Conservation (phyloP, 2,113 vertebrate genomes). For the Chiloscyllium plagiosum region DNA sequence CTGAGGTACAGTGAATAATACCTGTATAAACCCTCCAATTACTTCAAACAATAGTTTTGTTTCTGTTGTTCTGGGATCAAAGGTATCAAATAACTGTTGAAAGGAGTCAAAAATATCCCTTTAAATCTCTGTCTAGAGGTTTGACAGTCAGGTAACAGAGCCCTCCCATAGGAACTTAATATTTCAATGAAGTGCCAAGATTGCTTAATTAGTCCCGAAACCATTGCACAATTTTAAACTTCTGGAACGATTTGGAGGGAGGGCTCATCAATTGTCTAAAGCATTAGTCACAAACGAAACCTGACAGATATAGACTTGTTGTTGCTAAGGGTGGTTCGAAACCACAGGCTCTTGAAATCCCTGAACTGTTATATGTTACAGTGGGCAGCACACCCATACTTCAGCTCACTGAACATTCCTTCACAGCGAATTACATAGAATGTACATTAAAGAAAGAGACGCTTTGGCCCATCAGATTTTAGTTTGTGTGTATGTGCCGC, state of each 20-base stretch:
- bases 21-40: not conserved
- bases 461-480: not conserved
- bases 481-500: not conserved
- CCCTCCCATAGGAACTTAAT: conserved; percentile 20
- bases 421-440: not conserved
- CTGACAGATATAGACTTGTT: conserved; percentile 22
- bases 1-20: not conserved
- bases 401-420: not conserved
- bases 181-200: conserved; percentile 17
- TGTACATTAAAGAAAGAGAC: not conserved
- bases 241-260: conserved; percentile 18
- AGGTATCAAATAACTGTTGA: not conserved
- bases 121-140: not conserved
- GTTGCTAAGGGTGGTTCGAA: conserved; percentile 26
- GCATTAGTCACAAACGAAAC: conserved; percentile 30
- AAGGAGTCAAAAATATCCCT: not conserved
- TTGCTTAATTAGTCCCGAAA: conserved; percentile 27
- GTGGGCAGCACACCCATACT: conserved; percentile 17
- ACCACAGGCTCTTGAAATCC: not conserved
- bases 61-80: not conserved
- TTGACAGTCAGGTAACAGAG: not conserved
- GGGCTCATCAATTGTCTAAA: not conserved
- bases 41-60: not conserved
- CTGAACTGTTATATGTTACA: conserved; percentile 26
- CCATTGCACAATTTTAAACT: conserved; percentile 25